Percentiles rank a stretch among this genome's conserved stretches.
phyloP scores from a whole-genome alignment of 2,113 vertebrate genomes.

The Calonectris borealis region DNA sequence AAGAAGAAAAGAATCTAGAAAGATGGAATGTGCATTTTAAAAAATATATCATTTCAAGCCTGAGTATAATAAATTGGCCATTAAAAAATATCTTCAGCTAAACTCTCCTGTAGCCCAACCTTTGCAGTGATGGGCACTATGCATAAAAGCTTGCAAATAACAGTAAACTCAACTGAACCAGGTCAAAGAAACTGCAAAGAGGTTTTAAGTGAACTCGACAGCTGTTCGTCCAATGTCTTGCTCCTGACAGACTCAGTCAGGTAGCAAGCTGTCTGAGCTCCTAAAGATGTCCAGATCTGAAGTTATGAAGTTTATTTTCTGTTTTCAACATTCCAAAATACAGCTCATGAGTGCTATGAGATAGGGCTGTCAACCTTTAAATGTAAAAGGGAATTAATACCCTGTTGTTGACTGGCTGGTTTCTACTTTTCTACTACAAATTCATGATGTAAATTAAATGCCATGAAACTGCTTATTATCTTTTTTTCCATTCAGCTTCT shows the following conservation, averaged over 20 bases:
- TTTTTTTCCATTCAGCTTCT: not conserved
- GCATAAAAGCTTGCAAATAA: not conserved
- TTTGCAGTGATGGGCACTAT: not conserved
- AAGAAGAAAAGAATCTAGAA: not conserved
- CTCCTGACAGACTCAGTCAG: not conserved
- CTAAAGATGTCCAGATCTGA: not conserved
- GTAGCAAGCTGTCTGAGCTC: not conserved
- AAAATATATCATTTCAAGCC: not conserved
- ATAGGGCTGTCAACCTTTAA: conserved; percentile 5
- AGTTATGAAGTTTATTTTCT: not conserved
- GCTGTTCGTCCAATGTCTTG: not conserved
- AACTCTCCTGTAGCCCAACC: not conserved
- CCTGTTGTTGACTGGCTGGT: not conserved
- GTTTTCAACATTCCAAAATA: not conserved
- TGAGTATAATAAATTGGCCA: not conserved
- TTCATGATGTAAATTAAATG: conserved; percentile 20
- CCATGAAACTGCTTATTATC: not conserved
- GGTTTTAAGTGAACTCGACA: not conserved
- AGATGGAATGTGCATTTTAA: not conserved
- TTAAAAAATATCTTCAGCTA: not conserved
- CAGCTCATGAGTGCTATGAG: not conserved
- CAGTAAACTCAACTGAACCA: not conserved
- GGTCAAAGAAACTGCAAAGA: not conserved
- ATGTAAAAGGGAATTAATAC: not conserved
- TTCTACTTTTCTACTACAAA: conserved; percentile 23